These are phyloP conservation scores for Myripristis murdjan DNA, from an alignment of 2,797 vertebrate species.

Conservation along the genomic window DNA sequence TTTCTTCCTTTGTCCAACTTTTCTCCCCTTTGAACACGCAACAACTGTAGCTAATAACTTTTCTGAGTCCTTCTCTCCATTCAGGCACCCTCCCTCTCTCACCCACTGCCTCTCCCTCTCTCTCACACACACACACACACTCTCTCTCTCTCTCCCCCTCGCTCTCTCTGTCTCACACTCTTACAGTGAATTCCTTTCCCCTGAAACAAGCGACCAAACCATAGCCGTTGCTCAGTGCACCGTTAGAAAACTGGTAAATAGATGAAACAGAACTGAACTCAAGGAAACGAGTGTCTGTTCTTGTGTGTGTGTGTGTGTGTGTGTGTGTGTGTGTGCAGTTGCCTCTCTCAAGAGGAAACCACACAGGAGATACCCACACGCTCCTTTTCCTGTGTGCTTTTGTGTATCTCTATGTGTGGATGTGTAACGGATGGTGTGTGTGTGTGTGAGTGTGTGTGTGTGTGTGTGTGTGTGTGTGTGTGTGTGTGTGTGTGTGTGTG, in stretches of 20 bases:
- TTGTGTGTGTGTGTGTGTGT: constrained; percentile 11
- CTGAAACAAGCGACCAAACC: constrained; percentile 83
- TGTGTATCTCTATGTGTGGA: neutral
- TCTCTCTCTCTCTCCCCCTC: constrained; percentile 12
- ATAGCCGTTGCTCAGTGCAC: constrained; percentile 63
- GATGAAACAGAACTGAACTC: constrained; percentile 47
- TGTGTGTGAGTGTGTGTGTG: constrained; percentile 7
- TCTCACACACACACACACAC: constrained; percentile 19
- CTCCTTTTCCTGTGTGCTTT: constrained; percentile 55
- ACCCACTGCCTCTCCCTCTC: neutral
- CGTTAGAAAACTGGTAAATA: constrained; percentile 61
- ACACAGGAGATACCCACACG: constrained; percentile 35
- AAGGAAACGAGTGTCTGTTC: constrained; percentile 36
- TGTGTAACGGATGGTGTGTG: neutral
- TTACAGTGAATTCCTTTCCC: constrained; percentile 84
- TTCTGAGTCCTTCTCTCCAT: constrained; percentile 50
- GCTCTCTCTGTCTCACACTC: constrained; percentile 63
- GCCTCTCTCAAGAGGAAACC: constrained; percentile 52
- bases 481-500: constrained; percentile 64
- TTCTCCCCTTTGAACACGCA: constrained; percentile 47
- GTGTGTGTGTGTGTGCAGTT: neutral
- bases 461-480: constrained; percentile 14
- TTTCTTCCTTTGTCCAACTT: constrained; percentile 50
- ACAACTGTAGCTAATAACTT: constrained; percentile 54
- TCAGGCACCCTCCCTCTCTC: constrained; percentile 45